Percentiles rank a stretch among this genome's conserved stretches.
Evolutionary conservation across 2,797 vertebrate species (phyloP).

Genomic region (Lepus oiostolus): DNA sequence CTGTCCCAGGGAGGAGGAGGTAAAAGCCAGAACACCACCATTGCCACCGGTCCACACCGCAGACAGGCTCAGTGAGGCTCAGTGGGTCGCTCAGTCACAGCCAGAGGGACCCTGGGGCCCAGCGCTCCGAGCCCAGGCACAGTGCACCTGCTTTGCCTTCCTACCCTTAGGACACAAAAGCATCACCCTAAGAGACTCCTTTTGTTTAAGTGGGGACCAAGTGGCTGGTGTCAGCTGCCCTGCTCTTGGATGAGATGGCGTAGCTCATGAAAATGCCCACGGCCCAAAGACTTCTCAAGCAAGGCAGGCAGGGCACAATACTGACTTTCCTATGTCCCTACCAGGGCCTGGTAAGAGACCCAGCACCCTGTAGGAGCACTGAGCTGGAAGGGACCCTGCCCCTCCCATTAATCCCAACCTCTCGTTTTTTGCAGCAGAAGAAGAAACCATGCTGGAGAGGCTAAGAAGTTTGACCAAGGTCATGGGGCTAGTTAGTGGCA

Average conservation of each 20-base stretch:
- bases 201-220: neutral
- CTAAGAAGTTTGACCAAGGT: neutral
- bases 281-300: neutral
- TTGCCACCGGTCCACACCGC: neutral
- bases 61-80: slow-evolving; percentile 53
- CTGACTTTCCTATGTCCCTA: neutral
- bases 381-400: neutral
- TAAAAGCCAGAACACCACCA: rapidly evolving
- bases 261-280: rapidly evolving
- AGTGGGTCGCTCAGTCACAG: too few species aligned
- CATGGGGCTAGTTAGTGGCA: neutral
- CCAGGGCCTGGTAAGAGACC: too few species aligned
- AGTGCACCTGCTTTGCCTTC: rapidly evolving
- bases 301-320: neutral
- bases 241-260: neutral
- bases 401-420: neutral
- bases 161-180: neutral
- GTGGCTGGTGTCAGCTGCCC: neutral
- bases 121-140: neutral
- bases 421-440: neutral
- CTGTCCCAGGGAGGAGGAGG: neutral
- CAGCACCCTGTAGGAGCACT: neutral
- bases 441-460: neutral
- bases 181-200: neutral
- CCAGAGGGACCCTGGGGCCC: neutral